Base-by-base conservation (phyloP, 2,888 invertebrate species). In the Epiblema foenella region DNA sequence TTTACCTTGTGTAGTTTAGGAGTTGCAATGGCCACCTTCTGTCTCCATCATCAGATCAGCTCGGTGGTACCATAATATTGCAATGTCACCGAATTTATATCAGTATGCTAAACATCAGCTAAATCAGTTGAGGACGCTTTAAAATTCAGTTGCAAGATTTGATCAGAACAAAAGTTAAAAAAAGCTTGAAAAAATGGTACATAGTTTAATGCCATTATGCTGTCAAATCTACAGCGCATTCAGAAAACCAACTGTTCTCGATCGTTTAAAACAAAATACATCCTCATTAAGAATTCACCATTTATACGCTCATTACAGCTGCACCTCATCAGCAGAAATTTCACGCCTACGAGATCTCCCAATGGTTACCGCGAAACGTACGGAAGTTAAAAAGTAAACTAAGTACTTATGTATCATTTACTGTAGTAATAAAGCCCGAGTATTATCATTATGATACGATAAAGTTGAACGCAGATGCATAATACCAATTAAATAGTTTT, bases 361-460 rank as follows among this genome's bases (percentile, higher is more conserved):
- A 52, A 63, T 52, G 20, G 63, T 52, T 18, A 49, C n/a, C 52
- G 29, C 56, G 56, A 52, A 63, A 37, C 42, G 24, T 56, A 29
- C n/a, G 0, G 29, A 56, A 56, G 29, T 10, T 5, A 33, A 33
- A 33, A 33, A 29, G n/a, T n/a, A n/a, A n/a, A n/a, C n/a, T 18
- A 51, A 68, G 24, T 52, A 24, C 24, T 24, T 24, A 18, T 33
- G 29, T 54, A 33, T 49, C 33, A 46, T 63, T 18, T 15, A 57
- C 37, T 49, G 42, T 5, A 29, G 33, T 46, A 7, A 56, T 63
- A 58, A 58, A 46, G 57, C 42, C 29, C n/a, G 52, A 20, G 56
- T 56, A 62, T 68, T 18, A 29, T 60, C 46, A 18, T 24, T 62
- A 29, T 68, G 62, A 69, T 69, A 67, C 58, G 56, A 64, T 68